phyloP scores from a whole-genome alignment of 2,888 invertebrate genomes.

The Conchocele bisecta region DNA sequence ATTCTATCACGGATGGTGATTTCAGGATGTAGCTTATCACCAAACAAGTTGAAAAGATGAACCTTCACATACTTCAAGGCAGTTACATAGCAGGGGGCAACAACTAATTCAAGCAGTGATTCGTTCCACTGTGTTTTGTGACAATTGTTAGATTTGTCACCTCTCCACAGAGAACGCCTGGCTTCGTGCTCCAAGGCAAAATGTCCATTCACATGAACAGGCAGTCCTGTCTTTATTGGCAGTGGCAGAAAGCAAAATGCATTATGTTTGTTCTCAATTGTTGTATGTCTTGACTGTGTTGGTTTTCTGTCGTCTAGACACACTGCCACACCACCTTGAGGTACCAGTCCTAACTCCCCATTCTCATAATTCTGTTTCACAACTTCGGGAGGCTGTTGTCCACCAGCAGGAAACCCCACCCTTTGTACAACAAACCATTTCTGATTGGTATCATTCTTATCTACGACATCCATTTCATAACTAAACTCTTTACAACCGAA shows the following conservation, averaged over 20 bases:
- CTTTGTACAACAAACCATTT: constrained; percentile 51
- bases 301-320: neutral
- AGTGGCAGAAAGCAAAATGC: constrained; percentile 72
- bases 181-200: constrained; percentile 74
- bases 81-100: constrained; percentile 70
- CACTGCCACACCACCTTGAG: constrained; percentile 67
- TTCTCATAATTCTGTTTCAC: constrained; percentile 58
- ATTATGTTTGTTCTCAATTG: neutral
- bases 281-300: neutral
- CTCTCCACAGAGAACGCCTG: constrained; percentile 60
- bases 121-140: constrained; percentile 75
- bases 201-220: constrained; percentile 76
- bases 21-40: neutral
- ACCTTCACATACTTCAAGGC: constrained; percentile 38
- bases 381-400: constrained; percentile 18
- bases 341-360: constrained; percentile 65
- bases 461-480: constrained; percentile 31
- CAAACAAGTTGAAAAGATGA: neutral
- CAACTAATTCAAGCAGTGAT: constrained; percentile 58
- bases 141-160: constrained; percentile 7
- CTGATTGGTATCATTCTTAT: constrained; percentile 5
- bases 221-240: constrained; percentile 70
- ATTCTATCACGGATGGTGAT: neutral
- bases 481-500: no score
- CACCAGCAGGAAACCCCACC: constrained; percentile 32